Evolutionary conservation across 2,113 vertebrate genomes (phyloP).

Genomic region (Parotia lawesii): DNA sequence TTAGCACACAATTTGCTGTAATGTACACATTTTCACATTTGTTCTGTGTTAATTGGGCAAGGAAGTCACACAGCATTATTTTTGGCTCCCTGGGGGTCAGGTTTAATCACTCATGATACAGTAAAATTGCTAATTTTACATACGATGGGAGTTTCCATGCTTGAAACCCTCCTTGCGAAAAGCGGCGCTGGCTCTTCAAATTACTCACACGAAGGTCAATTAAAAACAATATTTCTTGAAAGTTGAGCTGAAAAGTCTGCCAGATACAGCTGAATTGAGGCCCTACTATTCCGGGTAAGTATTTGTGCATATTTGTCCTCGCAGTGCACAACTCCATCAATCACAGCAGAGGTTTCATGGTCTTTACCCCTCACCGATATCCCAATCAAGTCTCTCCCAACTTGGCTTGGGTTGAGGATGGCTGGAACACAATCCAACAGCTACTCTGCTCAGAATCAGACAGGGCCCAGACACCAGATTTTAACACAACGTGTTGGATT

Average conservation of each 20-base stretch:
- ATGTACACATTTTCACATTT: conserved; percentile 62
- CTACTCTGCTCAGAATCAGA: conserved; percentile 46
- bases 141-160: neutral
- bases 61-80: conserved; percentile 56
- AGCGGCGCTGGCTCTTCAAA: neutral
- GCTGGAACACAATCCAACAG: conserved; percentile 38
- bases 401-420: conserved; percentile 34
- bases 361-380: conserved; percentile 52
- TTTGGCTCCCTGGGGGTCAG: conserved; percentile 22
- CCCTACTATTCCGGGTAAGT: conserved; percentile 47
- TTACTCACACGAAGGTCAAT: conserved; percentile 40
- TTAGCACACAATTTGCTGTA: conserved; percentile 57
- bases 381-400: conserved; percentile 21
- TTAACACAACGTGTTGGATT: conserved; percentile 54
- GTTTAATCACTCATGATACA: conserved; percentile 47
- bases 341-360: conserved; percentile 37
- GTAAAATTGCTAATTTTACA: conserved; percentile 30
- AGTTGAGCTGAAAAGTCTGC: conserved; percentile 19
- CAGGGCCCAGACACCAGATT: conserved; percentile 62
- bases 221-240: conserved; percentile 57
- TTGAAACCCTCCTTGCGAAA: neutral
- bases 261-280: conserved; percentile 40
- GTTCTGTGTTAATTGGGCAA: conserved; percentile 53
- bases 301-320: conserved; percentile 52
- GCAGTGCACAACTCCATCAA: conserved; percentile 34